phyloP scores from a whole-genome alignment of 30 jellyfish, hydroid and myxozoan species.

The Turritopsis rubra region DNA sequence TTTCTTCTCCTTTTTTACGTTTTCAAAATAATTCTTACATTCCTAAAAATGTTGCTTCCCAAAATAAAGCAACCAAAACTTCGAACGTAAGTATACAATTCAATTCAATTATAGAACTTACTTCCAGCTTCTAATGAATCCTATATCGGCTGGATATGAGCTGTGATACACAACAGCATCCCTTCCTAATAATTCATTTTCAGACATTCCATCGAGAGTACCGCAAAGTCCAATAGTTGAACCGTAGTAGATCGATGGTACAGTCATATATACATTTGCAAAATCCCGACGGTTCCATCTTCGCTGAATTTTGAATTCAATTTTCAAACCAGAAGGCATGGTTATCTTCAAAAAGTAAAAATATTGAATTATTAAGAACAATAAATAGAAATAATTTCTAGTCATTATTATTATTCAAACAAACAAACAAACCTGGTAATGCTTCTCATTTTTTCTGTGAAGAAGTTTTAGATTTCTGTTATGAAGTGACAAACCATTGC shows the following conservation, averaged over 20 bases:
- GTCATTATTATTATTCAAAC: neutral
- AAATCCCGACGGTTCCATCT: neutral
- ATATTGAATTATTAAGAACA: too few species aligned
- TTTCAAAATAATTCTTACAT: too few species aligned
- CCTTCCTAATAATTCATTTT: slow-evolving; percentile 4
- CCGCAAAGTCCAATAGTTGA: slow-evolving; percentile 32
- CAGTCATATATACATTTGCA: slow-evolving; percentile 4
- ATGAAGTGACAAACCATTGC: neutral
- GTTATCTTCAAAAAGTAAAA: neutral
- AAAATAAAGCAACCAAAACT: too few species aligned
- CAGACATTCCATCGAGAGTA: neutral
- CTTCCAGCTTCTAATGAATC: slow-evolving; percentile 11
- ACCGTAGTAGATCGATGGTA: slow-evolving; percentile 18
- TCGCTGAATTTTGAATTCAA: neutral
- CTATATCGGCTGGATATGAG: neutral
- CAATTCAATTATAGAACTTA: neutral
- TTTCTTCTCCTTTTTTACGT: too few species aligned
- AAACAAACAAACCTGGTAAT: neutral
- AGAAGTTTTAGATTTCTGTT: neutral
- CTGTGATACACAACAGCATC: neutral
- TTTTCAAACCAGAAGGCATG: neutral
- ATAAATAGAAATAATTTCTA: too few species aligned
- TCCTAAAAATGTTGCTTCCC: too few species aligned
- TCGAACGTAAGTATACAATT: neutral
- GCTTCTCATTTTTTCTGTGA: neutral